Evolutionary conservation across 2,113 vertebrate species (phyloP).

Genomic region (Calidris pugnax): DNA sequence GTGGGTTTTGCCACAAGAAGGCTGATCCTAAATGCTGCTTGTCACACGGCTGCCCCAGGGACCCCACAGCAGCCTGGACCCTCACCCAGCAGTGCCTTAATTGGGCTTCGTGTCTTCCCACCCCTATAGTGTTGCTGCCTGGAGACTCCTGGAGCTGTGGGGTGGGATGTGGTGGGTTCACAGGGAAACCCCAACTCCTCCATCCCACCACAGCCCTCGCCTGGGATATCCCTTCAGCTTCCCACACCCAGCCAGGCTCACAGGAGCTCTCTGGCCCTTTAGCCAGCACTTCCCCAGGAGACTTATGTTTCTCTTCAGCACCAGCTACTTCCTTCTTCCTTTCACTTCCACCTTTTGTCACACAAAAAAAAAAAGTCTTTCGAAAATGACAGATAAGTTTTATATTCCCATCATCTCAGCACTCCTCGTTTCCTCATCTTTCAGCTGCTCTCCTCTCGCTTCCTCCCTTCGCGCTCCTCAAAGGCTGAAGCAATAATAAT

Average conservation of each 20-base stretch:
- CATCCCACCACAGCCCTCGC: not conserved
- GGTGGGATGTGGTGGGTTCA: too few relatives aligned
- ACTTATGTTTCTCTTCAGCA: not conserved
- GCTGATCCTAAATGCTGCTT: not conserved
- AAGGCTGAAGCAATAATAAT: not conserved
- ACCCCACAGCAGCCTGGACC: not conserved
- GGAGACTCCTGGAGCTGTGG: not conserved
- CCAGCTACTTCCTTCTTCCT: constrained; percentile 31
- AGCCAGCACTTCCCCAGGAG: not conserved
- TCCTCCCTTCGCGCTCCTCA: not conserved
- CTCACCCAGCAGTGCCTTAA: not conserved
- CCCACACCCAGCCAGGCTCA: not conserved
- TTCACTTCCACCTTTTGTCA: constrained; percentile 40
- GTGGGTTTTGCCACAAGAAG: not conserved
- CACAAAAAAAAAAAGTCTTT: not conserved
- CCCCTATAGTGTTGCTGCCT: not conserved
- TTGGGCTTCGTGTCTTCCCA: not conserved
- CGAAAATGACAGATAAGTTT: not conserved
- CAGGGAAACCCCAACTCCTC: not conserved
- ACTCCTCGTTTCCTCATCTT: constrained; percentile 40
- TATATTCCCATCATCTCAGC: constrained; percentile 34
- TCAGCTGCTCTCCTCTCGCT: not conserved
- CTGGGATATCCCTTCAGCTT: not conserved
- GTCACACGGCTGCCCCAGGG: not conserved
- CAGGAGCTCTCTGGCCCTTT: not conserved